These are phyloP conservation scores for Drosophila greeni DNA, from an alignment of 2,888 invertebrate species.

Conservation along the genomic window DNA sequence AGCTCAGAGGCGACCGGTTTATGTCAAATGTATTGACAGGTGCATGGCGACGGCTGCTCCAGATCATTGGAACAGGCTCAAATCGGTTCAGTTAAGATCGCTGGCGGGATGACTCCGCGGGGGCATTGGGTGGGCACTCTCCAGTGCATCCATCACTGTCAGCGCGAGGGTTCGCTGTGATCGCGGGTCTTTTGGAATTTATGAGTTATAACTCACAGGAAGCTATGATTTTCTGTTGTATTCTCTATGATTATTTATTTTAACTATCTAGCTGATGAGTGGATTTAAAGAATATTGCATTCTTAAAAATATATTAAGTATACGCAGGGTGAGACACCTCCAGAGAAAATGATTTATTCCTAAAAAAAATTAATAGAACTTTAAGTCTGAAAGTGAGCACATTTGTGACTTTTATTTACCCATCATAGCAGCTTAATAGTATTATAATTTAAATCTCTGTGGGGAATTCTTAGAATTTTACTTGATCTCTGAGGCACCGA, in stretches of 20 bases:
- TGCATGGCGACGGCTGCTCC: constrained; percentile 65
- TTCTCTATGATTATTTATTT: background rate
- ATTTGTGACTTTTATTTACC: background rate
- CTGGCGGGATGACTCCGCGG: constrained; percentile 19
- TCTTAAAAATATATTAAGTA: background rate
- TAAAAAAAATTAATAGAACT: background rate
- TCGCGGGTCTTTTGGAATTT: constrained; percentile 10
- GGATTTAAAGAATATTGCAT: background rate
- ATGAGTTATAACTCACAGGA: constrained; percentile 3
- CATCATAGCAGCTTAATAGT: background rate
- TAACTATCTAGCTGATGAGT: background rate
- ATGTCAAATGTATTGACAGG: constrained; percentile 74
- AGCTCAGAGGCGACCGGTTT: constrained; percentile 69
- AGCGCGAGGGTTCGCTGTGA: constrained; percentile 16
- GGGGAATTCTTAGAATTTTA: constrained; percentile 44
- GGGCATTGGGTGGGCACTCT: constrained; percentile 25
- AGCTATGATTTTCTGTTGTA: background rate
- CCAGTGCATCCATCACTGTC: constrained; percentile 39
- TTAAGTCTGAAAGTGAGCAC: background rate
- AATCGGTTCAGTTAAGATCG: constrained; percentile 17
- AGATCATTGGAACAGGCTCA: constrained; percentile 52
- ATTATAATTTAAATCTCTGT: constrained; percentile 4
- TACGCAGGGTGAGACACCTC: background rate
- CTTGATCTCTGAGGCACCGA: constrained; percentile 50
- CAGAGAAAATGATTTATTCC: background rate